Conservation (phyloP, 2,113 vertebrate genomes). For the Onychostoma macrolepis region DNA sequence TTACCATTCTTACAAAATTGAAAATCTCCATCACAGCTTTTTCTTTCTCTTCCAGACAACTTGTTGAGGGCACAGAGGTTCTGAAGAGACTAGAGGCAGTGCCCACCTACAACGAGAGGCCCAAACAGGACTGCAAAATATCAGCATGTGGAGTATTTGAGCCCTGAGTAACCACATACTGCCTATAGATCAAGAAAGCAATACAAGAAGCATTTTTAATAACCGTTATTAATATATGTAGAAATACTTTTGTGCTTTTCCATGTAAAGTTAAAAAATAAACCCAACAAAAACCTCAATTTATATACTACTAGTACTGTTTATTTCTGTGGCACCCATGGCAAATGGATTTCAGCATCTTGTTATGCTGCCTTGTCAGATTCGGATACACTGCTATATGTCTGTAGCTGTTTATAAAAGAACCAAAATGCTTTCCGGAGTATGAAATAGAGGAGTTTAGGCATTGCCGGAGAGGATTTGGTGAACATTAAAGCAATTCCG, state of each 20-base stretch:
- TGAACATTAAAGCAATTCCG: too few species aligned
- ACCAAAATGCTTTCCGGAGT: neutral
- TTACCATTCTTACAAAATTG: neutral
- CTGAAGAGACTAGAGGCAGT: conserved; percentile 80
- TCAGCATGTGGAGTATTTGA: conserved; percentile 77
- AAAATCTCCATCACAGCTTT: neutral
- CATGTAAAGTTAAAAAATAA: neutral
- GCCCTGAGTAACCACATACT: conserved; percentile 43
- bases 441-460: neutral
- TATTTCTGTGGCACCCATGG: too few species aligned
- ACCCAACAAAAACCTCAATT: neutral
- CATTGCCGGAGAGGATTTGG: neutral
- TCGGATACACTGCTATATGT: neutral
- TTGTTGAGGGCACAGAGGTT: conserved; percentile 83
- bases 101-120: conserved; percentile 82
- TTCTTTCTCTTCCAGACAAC: conserved; percentile 73
- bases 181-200: neutral
- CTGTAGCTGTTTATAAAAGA: neutral
- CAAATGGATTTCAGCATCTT: too few species aligned
- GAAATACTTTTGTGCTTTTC: neutral
- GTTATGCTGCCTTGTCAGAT: neutral
- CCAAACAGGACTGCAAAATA: conserved; percentile 76
- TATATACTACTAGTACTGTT: neutral
- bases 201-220: neutral
- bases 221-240: neutral